Evolutionary conservation across 2,888 invertebrate species (phyloP), one percentile per base, ranked within the genome.

Genomic region (Cremastinae sp.): DNA sequence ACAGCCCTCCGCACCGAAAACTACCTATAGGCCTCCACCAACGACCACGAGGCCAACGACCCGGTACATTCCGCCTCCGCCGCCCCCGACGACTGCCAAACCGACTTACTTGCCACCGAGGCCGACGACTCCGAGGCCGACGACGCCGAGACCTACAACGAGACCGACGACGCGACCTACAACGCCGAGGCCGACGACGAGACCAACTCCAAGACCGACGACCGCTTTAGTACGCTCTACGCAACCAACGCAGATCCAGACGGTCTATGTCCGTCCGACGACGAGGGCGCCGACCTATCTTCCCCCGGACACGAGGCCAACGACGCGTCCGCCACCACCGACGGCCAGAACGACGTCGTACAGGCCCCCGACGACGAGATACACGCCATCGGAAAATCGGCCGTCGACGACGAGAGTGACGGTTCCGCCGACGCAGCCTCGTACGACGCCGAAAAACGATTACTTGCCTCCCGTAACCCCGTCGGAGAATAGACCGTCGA

Each of bases 301-400:
- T 28, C 28, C 28, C 2, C 28, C 28, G 2, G 28, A 3, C 2
- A 28, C 28, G 28, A n/a, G n/a, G n/a, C n/a, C n/a, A n/a, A n/a
- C n/a, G n/a, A n/a, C n/a, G n/a, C n/a, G n/a, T n/a, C n/a, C n/a
- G n/a, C n/a, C n/a, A n/a, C n/a, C n/a, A n/a, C n/a, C 77, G 28
- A 86, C 86, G 12, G 83, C 85, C 54, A 78, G 81, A 10, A 81
- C 87, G 65, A 64, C 70, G 0, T 22, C 18, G 8, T 47, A 51
- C 78, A 81, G 18, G n/a, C 69, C 74, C 16, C 68, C 78, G 3
- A 64, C 54, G 2, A 69, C 71, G 3, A 45, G 38, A 20, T 74
- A 59, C 61, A 16, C n/a, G 9, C 64, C 62, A 36, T 56, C 65
- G 0, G 16, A 45, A 41, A 68, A n/a, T n/a, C n/a, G n/a, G n/a